A percentile compares a stretch with the other conserved stretches of the same genome.
Conservation (phyloP, 2,888 invertebrate genomes). For the Panzeria rudis region DNA sequence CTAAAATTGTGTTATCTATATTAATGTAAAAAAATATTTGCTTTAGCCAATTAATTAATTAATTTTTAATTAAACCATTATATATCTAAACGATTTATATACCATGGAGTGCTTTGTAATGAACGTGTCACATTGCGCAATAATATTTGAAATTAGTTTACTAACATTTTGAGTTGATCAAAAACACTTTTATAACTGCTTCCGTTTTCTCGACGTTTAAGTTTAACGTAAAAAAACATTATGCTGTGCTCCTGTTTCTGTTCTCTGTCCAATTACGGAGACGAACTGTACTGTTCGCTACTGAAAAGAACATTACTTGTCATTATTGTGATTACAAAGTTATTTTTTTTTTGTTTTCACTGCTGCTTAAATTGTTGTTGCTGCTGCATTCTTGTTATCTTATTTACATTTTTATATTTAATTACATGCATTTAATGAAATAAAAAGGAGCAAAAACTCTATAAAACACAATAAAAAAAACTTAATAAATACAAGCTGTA, state of each 20-base stretch:
- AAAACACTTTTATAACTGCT: neutral
- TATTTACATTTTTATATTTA: constrained; percentile 75
- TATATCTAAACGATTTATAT: no score
- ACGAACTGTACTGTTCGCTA: constrained; percentile 46
- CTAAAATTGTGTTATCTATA: no score
- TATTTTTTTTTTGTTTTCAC: constrained; percentile 29
- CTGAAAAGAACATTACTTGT: constrained; percentile 69
- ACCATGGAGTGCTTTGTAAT: no score
- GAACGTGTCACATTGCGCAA: no score
- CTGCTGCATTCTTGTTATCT: neutral
- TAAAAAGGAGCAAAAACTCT: constrained; percentile 52
- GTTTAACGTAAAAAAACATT: constrained; percentile 16
- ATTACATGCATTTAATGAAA: constrained; percentile 79
- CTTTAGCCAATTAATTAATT: no score
- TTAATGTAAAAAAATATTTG: no score
- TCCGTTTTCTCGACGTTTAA: neutral
- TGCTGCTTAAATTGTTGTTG: constrained; percentile 12
- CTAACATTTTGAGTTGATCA: no score
- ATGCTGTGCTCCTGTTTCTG: neutral
- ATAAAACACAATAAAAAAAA: constrained; percentile 57
- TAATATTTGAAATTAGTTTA: no score
- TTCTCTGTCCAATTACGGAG: constrained; percentile 51
- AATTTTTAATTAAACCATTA: no score
- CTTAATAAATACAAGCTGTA: constrained; percentile 47
- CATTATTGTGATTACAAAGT: constrained; percentile 73